Conservation (phyloP, 2,888 invertebrate genomes). For the Tineola bisselliella region DNA sequence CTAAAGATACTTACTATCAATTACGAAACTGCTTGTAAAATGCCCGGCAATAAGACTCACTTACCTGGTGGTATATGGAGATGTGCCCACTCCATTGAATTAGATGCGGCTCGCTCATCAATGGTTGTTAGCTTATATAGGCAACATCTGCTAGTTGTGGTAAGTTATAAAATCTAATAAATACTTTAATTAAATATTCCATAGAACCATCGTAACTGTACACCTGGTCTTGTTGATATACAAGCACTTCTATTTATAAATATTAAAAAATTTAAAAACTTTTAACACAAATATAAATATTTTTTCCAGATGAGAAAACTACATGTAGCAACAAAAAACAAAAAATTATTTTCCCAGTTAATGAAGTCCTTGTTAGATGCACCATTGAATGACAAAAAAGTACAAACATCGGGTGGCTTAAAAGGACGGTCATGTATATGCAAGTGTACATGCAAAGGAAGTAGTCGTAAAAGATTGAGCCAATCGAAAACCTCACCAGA, state of each 20-base stretch:
- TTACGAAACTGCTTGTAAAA: constrained; percentile 49
- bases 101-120: constrained; percentile 47
- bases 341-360: constrained; percentile 40
- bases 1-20: constrained; percentile 47
- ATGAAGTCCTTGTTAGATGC: constrained; percentile 36
- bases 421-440: constrained; percentile 31
- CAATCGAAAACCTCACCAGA: too few relatives aligned
- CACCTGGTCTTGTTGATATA: too few relatives aligned
- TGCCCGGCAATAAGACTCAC: constrained; percentile 47
- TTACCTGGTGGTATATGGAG: constrained; percentile 59
- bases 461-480: too few relatives aligned
- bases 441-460: constrained; percentile 36
- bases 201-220: too few relatives aligned
- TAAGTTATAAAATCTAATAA: constrained; percentile 25
- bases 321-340: constrained; percentile 44
- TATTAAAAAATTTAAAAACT: too few relatives aligned
- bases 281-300: too few relatives aligned
- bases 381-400: constrained; percentile 39
- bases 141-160: constrained; percentile 41
- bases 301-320: constrained; percentile 43
- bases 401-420: constrained; percentile 29
- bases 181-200: too few relatives aligned
- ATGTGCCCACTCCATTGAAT: constrained; percentile 55
- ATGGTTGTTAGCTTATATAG: constrained; percentile 57
- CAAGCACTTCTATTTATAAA: too few relatives aligned